Base-by-base conservation (phyloP, 2,113 vertebrate genomes). In the Talpa occidentalis region DNA sequence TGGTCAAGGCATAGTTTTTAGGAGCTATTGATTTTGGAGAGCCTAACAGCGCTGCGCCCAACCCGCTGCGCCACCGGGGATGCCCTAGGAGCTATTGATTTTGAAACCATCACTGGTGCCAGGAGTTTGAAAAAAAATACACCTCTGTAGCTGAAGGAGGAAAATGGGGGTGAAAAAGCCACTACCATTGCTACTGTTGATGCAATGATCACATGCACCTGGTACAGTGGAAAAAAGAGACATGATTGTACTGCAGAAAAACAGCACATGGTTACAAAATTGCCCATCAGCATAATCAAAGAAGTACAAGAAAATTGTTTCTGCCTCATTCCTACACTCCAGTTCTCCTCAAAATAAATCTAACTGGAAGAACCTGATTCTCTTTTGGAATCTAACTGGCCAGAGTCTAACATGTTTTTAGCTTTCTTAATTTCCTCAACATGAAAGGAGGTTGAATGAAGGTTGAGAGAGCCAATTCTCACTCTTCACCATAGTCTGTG, bases 361-460 rank as follows among this genome's bases (percentile, higher is more conserved):
- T 35, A 87, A 37, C 16, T 76, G 19, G 77, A 62, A 28, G 28
- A 89, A 82, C 24, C 16, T 30, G 5, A 37, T 72, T 81, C 3
- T 86, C 42, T 52, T 90, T 21, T 52, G 35, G 42, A 84, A 76
- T 80, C 24, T 54, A 21, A 78, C 40, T 44, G 47, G 47, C 28
- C 62, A 77, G 73, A 76, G 14, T 15, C 24, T 93, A 52, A 49
- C 72, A 64, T 72, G 7, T 59, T 82, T 91, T 73, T 54, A 94
- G 56, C n/a, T 81, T 72, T 92, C 54, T 26, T 21, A 80, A 80
- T 81, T 59, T 76, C 49, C 90, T 95, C 52, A 84, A 30, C 6
- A 81, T 78, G 47, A 90, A 95, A 82, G 66, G 26, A 91, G 9
- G 30, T 64, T 21, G 42, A 72, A 81, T 1, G 17, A 32, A 81